Conservation (phyloP, 2,113 vertebrate species). For the Rattus rattus region DNA sequence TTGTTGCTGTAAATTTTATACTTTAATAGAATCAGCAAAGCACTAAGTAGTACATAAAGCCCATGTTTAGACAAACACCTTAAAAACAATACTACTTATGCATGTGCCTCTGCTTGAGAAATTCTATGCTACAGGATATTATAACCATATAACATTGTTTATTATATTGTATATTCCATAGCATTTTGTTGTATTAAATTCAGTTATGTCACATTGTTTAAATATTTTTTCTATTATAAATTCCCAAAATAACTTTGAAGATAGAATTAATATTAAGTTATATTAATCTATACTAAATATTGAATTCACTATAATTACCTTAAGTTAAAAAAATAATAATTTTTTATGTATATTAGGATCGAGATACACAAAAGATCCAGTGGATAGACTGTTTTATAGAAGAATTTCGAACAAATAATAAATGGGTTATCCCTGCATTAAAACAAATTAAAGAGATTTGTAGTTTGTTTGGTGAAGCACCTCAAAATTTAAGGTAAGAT, state of each 20-base stretch:
- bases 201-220: not conserved
- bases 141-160: not conserved
- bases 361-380: conserved; percentile 99
- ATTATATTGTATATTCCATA: not conserved
- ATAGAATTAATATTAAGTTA: not conserved
- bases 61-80: not conserved
- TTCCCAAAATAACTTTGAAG: not conserved
- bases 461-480: conserved; percentile 99
- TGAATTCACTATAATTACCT: not conserved
- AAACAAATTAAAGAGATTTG: conserved; percentile 99
- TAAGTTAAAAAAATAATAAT: not conserved
- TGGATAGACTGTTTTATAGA: conserved; percentile 99
- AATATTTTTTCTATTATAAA: not conserved
- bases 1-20: not conserved
- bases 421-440: conserved; percentile 99
- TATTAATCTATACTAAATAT: not conserved
- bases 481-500: conserved; percentile 97
- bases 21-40: not conserved
- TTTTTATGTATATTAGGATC: conserved; percentile 87
- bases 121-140: not conserved
- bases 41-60: not conserved
- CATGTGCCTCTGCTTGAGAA: not conserved
- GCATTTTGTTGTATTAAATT: not conserved
- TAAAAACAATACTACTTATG: not conserved
- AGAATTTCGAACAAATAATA: conserved; percentile 99